phyloP scores from a whole-genome alignment of 35 echinoderm and acorn worm genomes.

The Ophiothrix spiculata region DNA sequence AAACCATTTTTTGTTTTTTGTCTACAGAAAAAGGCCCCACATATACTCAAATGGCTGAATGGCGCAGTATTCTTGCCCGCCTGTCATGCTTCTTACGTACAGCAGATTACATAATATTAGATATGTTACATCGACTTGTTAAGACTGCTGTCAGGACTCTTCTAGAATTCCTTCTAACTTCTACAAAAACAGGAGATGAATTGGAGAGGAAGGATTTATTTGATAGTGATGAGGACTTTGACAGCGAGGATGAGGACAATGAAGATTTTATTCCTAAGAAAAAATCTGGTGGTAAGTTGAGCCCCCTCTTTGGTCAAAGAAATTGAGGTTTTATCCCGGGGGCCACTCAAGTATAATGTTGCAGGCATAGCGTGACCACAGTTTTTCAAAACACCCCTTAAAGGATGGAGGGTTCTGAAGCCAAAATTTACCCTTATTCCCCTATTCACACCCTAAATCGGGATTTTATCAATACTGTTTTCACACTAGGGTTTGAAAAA shows the following conservation, averaged over 20 bases:
- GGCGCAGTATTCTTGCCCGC: slow-evolving; percentile 79
- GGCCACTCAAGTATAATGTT: too few species aligned
- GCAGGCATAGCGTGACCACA: too few species aligned
- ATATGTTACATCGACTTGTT: slow-evolving; percentile 83
- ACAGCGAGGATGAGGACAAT: slow-evolving; percentile 32
- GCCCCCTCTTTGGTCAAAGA: too few species aligned
- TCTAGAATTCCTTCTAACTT: slow-evolving; percentile 57
- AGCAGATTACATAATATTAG: slow-evolving; percentile 94
- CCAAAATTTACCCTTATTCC: too few species aligned
- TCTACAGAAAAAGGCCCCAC: slow-evolving; percentile 73
- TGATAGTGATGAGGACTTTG: slow-evolving; percentile 40
- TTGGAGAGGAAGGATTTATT: slow-evolving; percentile 36
- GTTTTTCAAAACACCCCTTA: too few species aligned
- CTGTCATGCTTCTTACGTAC: slow-evolving; percentile 78
- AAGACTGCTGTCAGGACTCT: slow-evolving; percentile 79
- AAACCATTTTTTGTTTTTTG: too few species aligned
- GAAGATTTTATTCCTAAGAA: slow-evolving; percentile 26
- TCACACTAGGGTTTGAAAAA: too few species aligned
- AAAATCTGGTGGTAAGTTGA: slow-evolving; percentile 33
- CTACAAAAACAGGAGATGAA: slow-evolving; percentile 53
- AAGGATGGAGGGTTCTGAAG: too few species aligned
- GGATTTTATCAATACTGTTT: too few species aligned
- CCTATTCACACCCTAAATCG: too few species aligned
- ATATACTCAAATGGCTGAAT: slow-evolving; percentile 97
- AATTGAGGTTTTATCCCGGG: too few species aligned